These are phyloP conservation scores for Oplegnathus fasciatus DNA, from an alignment of 2,113 vertebrate genomes.

Conservation along the genomic window DNA sequence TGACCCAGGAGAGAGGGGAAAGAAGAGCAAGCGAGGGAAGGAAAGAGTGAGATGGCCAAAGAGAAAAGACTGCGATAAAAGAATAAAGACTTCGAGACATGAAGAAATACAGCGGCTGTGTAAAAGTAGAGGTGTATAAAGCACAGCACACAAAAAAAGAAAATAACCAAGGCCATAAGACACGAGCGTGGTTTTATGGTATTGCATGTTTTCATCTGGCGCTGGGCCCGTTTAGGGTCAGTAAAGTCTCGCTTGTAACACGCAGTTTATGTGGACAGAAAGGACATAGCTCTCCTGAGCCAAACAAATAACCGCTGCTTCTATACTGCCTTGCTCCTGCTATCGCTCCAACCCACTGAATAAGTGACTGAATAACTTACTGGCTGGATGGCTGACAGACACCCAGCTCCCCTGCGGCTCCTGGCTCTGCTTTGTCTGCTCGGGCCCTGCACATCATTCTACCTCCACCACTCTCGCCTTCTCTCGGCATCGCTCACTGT, in stretches of 20 bases:
- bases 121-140: slow-evolving; percentile 26
- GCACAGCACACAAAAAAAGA: slow-evolving; percentile 22
- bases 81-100: background rate
- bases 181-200: slow-evolving; percentile 18
- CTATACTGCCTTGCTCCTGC: slow-evolving; percentile 41
- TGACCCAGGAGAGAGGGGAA: slow-evolving; percentile 65
- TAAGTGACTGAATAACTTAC: slow-evolving; percentile 77
- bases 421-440: slow-evolving; percentile 70
- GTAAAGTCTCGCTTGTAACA: slow-evolving; percentile 48
- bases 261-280: slow-evolving; percentile 59
- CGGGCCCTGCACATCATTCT: slow-evolving; percentile 68
- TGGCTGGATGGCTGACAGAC: slow-evolving; percentile 74
- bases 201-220: slow-evolving; percentile 34
- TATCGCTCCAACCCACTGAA: slow-evolving; percentile 63
- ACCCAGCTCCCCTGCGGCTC: slow-evolving; percentile 69
- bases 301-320: slow-evolving; percentile 71
- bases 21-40: background rate
- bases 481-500: slow-evolving; percentile 60
- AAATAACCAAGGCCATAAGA: slow-evolving; percentile 23
- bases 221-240: slow-evolving; percentile 38
- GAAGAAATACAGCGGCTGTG: slow-evolving; percentile 32
- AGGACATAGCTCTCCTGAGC: slow-evolving; percentile 59
- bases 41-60: background rate
- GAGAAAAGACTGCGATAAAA: background rate
- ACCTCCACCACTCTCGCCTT: slow-evolving; percentile 60